Percentiles rank a stretch among this genome's conserved stretches.
phyloP scores from a whole-genome alignment of 1,140 invertebrate genomes.

The Zaprionus ghesquierei region DNA sequence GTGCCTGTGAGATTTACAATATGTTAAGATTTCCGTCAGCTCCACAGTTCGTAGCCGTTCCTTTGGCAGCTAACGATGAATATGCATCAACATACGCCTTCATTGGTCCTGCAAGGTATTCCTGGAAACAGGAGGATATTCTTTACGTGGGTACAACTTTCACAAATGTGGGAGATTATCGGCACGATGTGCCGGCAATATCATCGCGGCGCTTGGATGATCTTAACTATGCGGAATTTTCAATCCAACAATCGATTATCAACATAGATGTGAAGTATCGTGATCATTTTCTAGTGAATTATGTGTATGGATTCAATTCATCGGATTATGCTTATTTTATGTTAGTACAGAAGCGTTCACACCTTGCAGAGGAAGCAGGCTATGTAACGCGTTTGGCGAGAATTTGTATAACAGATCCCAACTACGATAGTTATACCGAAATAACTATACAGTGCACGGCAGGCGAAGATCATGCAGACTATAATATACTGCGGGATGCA shows the following conservation, averaged over 20 bases:
- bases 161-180: slow-evolving; percentile 94
- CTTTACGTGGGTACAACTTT: slow-evolving; percentile 97
- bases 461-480: slow-evolving; percentile 84
- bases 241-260: slow-evolving; percentile 94
- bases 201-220: slow-evolving; percentile 92
- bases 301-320: slow-evolving; percentile 97
- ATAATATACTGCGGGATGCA: slow-evolving; percentile 96
- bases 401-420: slow-evolving; percentile 96
- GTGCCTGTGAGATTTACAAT: slow-evolving; percentile 93
- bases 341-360: slow-evolving; percentile 95
- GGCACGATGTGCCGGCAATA: slow-evolving; percentile 97
- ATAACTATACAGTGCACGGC: slow-evolving; percentile 93
- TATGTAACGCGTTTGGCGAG: slow-evolving; percentile 95
- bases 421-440: slow-evolving; percentile 98
- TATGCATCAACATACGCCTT: slow-evolving; percentile 96
- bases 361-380: slow-evolving; percentile 93
- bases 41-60: slow-evolving; percentile 89
- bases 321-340: slow-evolving; percentile 97
- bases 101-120: slow-evolving; percentile 94
- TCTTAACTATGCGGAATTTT: slow-evolving; percentile 90
- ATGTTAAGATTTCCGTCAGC: slow-evolving; percentile 90
- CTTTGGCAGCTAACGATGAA: slow-evolving; percentile 95
- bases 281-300: slow-evolving; percentile 96
- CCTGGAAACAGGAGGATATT: slow-evolving; percentile 90
- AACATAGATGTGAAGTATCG: slow-evolving; percentile 96